A percentile compares a stretch with the other conserved stretches of the same genome.
Conservation (phyloP, 2,113 vertebrate species). For the Bos indicus region DNA sequence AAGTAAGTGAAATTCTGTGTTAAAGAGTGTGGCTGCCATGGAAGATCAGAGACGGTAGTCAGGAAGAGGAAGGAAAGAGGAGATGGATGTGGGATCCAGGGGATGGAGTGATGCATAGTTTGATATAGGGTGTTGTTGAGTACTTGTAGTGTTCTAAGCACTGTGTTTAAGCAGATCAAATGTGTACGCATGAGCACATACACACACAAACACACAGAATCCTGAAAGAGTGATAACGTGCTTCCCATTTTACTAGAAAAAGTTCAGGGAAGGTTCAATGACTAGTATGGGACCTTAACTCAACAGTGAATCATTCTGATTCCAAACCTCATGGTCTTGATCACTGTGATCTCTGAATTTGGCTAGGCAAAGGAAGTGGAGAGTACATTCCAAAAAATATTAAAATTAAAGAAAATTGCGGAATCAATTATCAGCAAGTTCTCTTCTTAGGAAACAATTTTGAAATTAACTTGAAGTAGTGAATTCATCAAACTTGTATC, state of each 20-base stretch:
- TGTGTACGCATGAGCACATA: too few species aligned
- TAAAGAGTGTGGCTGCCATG: background rate
- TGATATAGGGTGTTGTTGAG: rapidly evolving
- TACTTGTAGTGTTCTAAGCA: too few species aligned
- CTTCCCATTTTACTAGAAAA: background rate
- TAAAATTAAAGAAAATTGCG: background rate
- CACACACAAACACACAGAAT: background rate
- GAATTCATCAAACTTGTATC: background rate
- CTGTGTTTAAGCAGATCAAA: background rate
- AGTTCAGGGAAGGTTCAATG: background rate
- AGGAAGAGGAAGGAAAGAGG: background rate
- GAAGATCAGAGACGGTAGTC: background rate
- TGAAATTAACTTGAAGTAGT: background rate
- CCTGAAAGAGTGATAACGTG: background rate
- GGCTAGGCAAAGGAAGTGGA: background rate
- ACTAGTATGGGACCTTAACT: background rate
- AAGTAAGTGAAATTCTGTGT: background rate
- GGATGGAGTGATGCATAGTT: too few species aligned
- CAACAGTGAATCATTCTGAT: background rate
- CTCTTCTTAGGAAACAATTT: background rate
- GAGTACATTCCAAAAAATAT: background rate
- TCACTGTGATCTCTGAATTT: background rate
- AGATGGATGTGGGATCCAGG: too few species aligned
- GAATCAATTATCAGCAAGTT: background rate
- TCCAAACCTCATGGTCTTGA: background rate